These are phyloP conservation scores for Priocnemis perturbator DNA, from an alignment of 2,888 invertebrate species.

Conservation along the genomic window DNA sequence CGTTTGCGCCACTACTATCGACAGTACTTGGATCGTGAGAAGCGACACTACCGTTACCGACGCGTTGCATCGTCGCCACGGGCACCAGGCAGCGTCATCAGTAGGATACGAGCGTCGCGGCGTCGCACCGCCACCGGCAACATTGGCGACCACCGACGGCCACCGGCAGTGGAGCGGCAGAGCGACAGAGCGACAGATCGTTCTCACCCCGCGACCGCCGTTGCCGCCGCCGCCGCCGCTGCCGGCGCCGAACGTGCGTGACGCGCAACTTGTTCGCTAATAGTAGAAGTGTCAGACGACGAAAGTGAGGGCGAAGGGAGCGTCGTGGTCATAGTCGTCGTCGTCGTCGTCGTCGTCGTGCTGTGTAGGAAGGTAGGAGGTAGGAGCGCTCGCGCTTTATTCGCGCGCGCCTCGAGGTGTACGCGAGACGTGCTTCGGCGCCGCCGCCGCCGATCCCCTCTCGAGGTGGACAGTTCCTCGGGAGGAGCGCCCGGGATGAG, in stretches of 20 bases:
- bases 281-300: not conserved
- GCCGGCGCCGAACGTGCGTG: too few species aligned
- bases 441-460: conserved; percentile 2
- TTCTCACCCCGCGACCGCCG: too few species aligned
- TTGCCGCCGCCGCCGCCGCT: too few species aligned
- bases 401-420: conserved; percentile 9
- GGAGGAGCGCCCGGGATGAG: conserved; percentile 12
- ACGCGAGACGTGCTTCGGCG: conserved; percentile 2
- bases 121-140: not conserved
- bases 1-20: too few species aligned
- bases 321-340: too few species aligned
- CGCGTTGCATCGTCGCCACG: not conserved
- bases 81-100: not conserved
- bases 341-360: too few species aligned
- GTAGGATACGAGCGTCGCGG: not conserved
- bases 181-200: too few species aligned
- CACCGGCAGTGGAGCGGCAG: too few species aligned
- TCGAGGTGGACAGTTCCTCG: conserved; percentile 13
- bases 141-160: too few species aligned
- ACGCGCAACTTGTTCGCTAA: too few species aligned
- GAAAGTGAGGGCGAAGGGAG: not conserved
- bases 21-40: too few species aligned
- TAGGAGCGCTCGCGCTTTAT: not conserved
- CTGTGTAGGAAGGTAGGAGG: too few species aligned
- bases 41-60: conserved; percentile 37